Percentiles rank a stretch among this genome's conserved stretches.
Evolutionary conservation across 2,888 invertebrate genomes (phyloP).

Genomic region (Drosophila subsilvestris): DNA sequence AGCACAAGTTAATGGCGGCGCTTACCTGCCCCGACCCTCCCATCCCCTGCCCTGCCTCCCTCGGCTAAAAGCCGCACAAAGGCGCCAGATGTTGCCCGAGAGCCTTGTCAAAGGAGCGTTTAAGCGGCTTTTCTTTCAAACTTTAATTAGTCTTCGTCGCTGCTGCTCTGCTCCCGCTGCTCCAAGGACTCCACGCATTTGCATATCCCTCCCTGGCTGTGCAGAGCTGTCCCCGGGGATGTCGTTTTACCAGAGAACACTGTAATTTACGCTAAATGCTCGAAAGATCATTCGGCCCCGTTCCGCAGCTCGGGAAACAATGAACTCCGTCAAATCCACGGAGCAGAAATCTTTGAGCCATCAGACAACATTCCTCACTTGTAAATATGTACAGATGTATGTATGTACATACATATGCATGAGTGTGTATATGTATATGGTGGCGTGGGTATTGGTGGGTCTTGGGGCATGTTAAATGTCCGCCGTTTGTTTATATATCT

Average conservation of each 20-base stretch:
- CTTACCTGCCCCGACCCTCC: slow-evolving; percentile 62
- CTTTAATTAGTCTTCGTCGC: slow-evolving; percentile 72
- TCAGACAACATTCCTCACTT: slow-evolving; percentile 25
- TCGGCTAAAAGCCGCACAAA: slow-evolving; percentile 73
- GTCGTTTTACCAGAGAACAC: slow-evolving; percentile 59
- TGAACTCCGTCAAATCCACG: slow-evolving; percentile 8
- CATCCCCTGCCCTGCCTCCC: slow-evolving; percentile 27
- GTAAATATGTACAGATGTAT: slow-evolving; percentile 20
- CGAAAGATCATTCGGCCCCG: slow-evolving; percentile 51
- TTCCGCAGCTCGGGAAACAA: slow-evolving; percentile 32
- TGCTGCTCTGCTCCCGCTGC: background rate
- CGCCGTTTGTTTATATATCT: slow-evolving; percentile 77
- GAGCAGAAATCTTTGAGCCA: slow-evolving; percentile 50
- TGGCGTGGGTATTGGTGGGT: slow-evolving; percentile 20
- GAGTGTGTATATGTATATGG: slow-evolving; percentile 34
- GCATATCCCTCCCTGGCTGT: slow-evolving; percentile 59
- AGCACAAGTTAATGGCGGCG: slow-evolving; percentile 61
- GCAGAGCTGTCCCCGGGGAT: slow-evolving; percentile 47
- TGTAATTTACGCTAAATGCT: slow-evolving; percentile 72
- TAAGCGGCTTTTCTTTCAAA: slow-evolving; percentile 72
- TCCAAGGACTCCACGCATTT: slow-evolving; percentile 58
- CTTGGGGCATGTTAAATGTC: slow-evolving; percentile 63
- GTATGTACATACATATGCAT: background rate
- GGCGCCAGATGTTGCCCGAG: slow-evolving; percentile 71
- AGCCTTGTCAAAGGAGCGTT: slow-evolving; percentile 48